phyloP scores from a whole-genome alignment of 2,888 invertebrate species.

The Himalopsyche japonica region DNA sequence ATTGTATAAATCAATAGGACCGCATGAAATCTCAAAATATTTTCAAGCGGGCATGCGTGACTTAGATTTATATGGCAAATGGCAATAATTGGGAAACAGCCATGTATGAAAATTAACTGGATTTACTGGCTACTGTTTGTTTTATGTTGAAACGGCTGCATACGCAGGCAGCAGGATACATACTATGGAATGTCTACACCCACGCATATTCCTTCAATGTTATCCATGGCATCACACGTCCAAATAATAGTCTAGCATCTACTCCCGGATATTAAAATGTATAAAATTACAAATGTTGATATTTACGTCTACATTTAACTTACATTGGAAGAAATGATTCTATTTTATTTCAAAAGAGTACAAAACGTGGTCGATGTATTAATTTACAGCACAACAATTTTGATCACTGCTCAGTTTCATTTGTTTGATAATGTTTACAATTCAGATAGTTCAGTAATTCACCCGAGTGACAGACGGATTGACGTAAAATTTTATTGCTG shows the following conservation, averaged over 20 bases:
- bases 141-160: conserved; percentile 4
- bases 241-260: conserved; percentile 37
- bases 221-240: conserved; percentile 34
- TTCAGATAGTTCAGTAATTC: background rate
- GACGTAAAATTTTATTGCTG: conserved; percentile 15
- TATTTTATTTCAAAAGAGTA: conserved; percentile 32
- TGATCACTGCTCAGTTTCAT: conserved; percentile 16
- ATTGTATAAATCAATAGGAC: conserved; percentile 7
- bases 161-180: conserved; percentile 19
- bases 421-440: background rate
- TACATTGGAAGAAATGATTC: conserved; percentile 40
- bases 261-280: conserved; percentile 37
- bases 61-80: conserved; percentile 41
- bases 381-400: conserved; percentile 18
- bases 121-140: conserved; percentile 19
- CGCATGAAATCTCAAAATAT: conserved; percentile 8
- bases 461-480: conserved; percentile 5
- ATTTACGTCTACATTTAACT: conserved; percentile 38
- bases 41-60: conserved; percentile 28
- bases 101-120: conserved; percentile 23
- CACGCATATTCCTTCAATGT: conserved; percentile 34
- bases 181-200: conserved; percentile 40
- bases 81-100: conserved; percentile 35
- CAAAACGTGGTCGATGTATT: conserved; percentile 39
- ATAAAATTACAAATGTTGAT: conserved; percentile 42